These are phyloP conservation scores for Acrobasis consociella DNA, from an alignment of 2,888 invertebrate species.

Conservation along the genomic window DNA sequence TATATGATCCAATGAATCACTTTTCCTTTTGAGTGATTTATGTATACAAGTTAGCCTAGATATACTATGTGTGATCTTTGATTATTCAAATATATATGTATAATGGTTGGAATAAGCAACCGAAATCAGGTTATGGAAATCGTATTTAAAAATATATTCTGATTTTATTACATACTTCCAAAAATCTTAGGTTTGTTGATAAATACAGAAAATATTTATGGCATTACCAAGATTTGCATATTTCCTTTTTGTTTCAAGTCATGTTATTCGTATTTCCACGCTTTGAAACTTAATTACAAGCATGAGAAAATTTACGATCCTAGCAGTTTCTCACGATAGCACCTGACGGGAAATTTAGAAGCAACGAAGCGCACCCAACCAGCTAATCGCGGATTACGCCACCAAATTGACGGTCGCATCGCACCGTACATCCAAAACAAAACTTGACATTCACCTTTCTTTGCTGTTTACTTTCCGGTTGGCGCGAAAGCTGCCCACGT, in stretches of 20 bases:
- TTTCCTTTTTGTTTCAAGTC: too few relatives aligned
- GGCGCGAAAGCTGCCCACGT: constrained; percentile 63
- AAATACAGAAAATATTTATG: too few relatives aligned
- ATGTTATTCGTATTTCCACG: too few relatives aligned
- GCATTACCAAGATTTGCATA: too few relatives aligned
- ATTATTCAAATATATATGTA: not conserved
- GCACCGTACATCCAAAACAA: constrained; percentile 47
- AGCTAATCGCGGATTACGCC: constrained; percentile 39
- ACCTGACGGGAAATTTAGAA: constrained; percentile 33
- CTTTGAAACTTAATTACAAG: not conserved
- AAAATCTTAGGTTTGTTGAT: too few relatives aligned
- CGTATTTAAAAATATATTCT: not conserved
- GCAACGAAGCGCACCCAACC: constrained; percentile 34
- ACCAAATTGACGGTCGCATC: constrained; percentile 34
- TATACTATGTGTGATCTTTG: not conserved
- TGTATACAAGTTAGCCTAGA: not conserved
- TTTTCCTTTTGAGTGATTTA: not conserved
- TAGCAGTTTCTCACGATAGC: constrained; percentile 27
- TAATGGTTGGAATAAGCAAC: too few relatives aligned
- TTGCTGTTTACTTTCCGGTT: constrained; percentile 64
- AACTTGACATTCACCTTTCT: constrained; percentile 77
- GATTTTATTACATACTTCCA: not conserved
- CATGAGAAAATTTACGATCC: not conserved
- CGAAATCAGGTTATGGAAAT: constrained; percentile 1
- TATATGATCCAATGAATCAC: not conserved